Conservation (phyloP, 2,888 invertebrate genomes). For the Hartigia nigra region DNA sequence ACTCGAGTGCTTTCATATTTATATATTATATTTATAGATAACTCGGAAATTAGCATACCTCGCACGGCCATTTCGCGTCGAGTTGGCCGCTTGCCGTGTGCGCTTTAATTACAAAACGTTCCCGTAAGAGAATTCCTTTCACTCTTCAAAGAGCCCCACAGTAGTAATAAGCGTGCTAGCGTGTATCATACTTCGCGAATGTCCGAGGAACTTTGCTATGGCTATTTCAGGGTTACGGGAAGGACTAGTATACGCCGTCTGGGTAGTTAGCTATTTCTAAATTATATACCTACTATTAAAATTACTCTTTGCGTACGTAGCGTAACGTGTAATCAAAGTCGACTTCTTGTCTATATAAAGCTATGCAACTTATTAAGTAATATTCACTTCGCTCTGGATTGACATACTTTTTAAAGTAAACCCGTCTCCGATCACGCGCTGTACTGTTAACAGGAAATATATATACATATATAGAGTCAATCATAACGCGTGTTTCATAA, state of each 20-base stretch:
- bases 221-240: constrained; percentile 5
- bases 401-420: not conserved
- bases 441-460: not conserved
- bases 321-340: not conserved
- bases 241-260: not conserved
- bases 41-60: not conserved
- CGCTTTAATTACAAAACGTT: not conserved
- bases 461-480: not conserved
- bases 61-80: not conserved
- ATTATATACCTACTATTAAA: not conserved
- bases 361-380: not conserved
- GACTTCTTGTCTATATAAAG: not conserved
- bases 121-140: constrained; percentile 1
- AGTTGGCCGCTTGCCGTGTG: not conserved
- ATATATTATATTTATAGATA: not conserved
- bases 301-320: not conserved
- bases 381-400: not conserved
- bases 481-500: not conserved
- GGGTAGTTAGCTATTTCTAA: not conserved
- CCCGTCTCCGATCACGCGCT: not conserved
- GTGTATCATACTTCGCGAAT: not conserved
- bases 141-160: not conserved
- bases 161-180: not conserved
- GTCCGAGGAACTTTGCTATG: not conserved
- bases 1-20: not conserved